Evolutionary conservation across 2,888 invertebrate species (phyloP).

Genomic region (Caenorhabditis wallacei): DNA sequence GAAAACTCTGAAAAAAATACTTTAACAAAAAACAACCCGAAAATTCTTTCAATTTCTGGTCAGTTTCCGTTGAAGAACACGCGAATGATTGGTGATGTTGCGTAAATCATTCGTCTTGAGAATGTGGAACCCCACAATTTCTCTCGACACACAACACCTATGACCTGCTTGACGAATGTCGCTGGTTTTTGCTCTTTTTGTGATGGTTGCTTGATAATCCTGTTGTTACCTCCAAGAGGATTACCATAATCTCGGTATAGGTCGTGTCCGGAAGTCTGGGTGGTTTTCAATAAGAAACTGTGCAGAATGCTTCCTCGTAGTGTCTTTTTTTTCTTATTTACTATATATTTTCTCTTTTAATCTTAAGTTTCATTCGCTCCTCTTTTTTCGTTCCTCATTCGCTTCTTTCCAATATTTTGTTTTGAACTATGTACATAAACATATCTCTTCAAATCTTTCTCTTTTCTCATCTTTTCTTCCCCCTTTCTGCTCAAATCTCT

Average conservation of each 20-base stretch:
- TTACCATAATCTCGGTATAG: slow-evolving; percentile 32
- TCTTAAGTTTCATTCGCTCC: background rate
- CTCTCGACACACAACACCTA: background rate
- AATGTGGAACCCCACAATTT: slow-evolving; percentile 42
- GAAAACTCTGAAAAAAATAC: too few relatives aligned
- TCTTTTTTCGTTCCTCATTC: background rate
- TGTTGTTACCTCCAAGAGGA: slow-evolving; percentile 10
- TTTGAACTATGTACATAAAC: slow-evolving; percentile 57
- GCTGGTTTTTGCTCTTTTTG: slow-evolving; percentile 17
- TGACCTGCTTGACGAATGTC: slow-evolving; percentile 32
- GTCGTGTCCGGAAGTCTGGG: background rate
- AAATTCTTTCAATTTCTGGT: slow-evolving; percentile 25
- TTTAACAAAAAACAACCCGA: background rate
- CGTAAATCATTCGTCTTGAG: slow-evolving; percentile 45
- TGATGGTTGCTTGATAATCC: slow-evolving; percentile 14
- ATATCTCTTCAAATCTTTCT: slow-evolving; percentile 29
- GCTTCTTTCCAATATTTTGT: slow-evolving; percentile 32
- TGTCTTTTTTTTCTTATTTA: too few relatives aligned
- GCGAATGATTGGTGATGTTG: slow-evolving; percentile 64
- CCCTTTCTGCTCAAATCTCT: background rate
- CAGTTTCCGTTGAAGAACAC: slow-evolving; percentile 9
- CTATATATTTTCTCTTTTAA: background rate
- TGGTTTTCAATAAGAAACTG: background rate
- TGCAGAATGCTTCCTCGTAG: background rate
- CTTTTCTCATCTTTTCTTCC: slow-evolving; percentile 11